Evolutionary conservation across 2,797 vertebrate species (phyloP).

Genomic region (Babyrousa celebensis): DNA sequence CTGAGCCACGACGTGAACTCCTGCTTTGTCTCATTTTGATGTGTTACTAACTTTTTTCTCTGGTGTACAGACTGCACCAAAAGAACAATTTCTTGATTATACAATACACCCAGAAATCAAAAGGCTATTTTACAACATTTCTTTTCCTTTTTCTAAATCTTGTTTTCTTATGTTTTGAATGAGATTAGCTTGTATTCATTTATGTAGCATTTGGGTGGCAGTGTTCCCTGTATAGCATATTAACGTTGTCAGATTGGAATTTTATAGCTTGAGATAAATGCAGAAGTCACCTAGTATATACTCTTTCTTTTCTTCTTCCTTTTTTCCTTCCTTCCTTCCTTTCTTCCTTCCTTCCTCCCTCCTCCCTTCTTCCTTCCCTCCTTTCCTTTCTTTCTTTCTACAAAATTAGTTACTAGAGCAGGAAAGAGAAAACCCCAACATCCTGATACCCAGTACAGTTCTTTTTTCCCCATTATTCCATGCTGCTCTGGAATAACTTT

Average conservation of each 20-base stretch:
- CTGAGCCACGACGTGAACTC: too few species aligned
- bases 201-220: background rate
- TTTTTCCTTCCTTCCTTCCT: background rate
- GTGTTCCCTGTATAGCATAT: background rate
- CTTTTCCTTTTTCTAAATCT: background rate
- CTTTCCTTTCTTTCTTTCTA: background rate
- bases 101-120: constrained; percentile 41
- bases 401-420: constrained; percentile 46
- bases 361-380: background rate
- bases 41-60: constrained; percentile 46
- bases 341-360: background rate
- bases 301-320: background rate
- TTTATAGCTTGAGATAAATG: constrained; percentile 64
- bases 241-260: background rate
- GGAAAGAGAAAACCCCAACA: constrained; percentile 8
- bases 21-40: constrained; percentile 38
- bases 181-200: constrained; percentile 7
- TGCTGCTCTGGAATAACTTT: constrained; percentile 82
- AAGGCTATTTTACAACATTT: background rate
- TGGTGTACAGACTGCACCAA: background rate
- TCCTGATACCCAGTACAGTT: constrained; percentile 20
- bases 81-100: constrained; percentile 57
- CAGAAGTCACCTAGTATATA: background rate
- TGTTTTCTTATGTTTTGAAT: constrained; percentile 48
- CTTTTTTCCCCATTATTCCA: constrained; percentile 52